Base-by-base conservation (phyloP, 2,113 vertebrate species). In the Erpornis zantholeuca region DNA sequence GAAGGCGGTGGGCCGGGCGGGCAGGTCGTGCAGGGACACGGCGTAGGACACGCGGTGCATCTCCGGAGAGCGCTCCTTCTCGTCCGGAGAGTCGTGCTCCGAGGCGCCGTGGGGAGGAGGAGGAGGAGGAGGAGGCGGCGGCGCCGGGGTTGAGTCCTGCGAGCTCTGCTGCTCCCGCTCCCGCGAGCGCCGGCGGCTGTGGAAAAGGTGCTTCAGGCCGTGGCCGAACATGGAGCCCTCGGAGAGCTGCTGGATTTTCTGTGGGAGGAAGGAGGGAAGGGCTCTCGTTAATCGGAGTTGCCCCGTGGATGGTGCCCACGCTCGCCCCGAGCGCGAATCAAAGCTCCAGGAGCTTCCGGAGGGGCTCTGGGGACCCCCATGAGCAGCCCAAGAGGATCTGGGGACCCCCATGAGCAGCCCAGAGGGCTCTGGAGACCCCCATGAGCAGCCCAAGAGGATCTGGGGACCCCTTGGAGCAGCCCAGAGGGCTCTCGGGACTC, bases 221-320 rank as follows among this genome's bases (percentile, higher is more conserved):
- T 98, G 98, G 95, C 98, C 98, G 79, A 98, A 98, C 98, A 98
- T 98, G 97, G 98, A 98, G 77, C 98, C 98, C 88, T 98, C 98
- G 2, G 98, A 98, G 24, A 98, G 97, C 97, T 98, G 98, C 96
- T 98, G 98, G 96, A 98, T 98, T 96, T 98, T 98, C 98, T 98
- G 94, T 16, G 40, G 45, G 77, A 93, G 11, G 31, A 87, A 73
- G 12, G 60, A 92, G 78, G 44, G 65, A 73, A 63, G 2, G 29
- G 77, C 31, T 14, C 5, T 10, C 0, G 42, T 71, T 12, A 66
- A 0, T 7, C 29, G 8, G 70, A 31, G 12, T 33, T 11, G 4
- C 29, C 24, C 4, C 11, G 3, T 0, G 23, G 47, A 28, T 0
- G 6, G 22, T 9, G 72, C n/a, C 28, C 6, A 7, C 0, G 3